Conservation (phyloP, 2,797 vertebrate genomes). For the Cryptoblepharus egeriae region DNA sequence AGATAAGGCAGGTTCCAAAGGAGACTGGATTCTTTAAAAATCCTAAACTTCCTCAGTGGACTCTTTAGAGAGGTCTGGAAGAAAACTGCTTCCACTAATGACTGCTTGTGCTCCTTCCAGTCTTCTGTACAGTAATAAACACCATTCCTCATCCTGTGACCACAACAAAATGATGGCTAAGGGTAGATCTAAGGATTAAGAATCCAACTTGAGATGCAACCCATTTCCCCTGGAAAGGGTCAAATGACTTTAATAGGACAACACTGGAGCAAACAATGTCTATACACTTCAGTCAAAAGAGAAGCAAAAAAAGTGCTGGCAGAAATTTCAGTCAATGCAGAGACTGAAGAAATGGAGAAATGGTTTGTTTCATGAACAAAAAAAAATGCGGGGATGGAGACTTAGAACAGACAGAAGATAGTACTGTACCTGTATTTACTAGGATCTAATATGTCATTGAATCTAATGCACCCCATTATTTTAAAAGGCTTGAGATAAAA, state of each 20-base stretch:
- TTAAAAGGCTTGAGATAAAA: no score
- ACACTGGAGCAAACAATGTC: neutral
- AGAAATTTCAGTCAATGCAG: neutral
- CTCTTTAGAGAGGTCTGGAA: conserved; percentile 9
- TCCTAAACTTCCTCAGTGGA: conserved; percentile 13
- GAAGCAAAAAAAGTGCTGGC: neutral
- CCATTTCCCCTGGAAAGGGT: conserved; percentile 8
- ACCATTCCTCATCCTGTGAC: conserved; percentile 16
- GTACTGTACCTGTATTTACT: no score
- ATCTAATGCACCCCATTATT: no score
- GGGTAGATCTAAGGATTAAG: conserved; percentile 9
- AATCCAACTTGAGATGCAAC: conserved; percentile 13
- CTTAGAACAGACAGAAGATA: no score
- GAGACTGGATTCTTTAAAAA: conserved; percentile 8
- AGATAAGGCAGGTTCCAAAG: conserved; percentile 12
- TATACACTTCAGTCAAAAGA: neutral
- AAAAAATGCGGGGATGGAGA: neutral
- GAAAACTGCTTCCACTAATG: conserved; percentile 31
- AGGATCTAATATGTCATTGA: no score
- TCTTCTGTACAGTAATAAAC: neutral
- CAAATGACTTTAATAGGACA: conserved; percentile 8
- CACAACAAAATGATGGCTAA: conserved; percentile 9
- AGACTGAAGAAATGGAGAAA: neutral
- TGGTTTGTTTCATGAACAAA: neutral
- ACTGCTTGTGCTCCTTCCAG: conserved; percentile 3